These are phyloP conservation scores for Brachyrhaphis roseni DNA, from an alignment of 2,797 vertebrate species.

Conservation along the genomic window DNA sequence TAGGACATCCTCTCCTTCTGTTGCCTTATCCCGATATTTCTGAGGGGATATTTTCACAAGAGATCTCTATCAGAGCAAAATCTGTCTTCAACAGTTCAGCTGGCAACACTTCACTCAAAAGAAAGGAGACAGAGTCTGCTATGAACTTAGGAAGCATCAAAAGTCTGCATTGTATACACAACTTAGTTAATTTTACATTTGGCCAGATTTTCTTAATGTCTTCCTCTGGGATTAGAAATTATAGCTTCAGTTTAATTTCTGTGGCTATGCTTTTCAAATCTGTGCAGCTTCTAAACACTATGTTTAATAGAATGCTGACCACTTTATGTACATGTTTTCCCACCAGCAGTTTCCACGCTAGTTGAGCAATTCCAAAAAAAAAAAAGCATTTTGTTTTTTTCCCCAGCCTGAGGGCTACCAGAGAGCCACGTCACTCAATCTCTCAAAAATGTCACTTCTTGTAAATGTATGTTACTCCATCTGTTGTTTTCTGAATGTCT, in stretches of 20 bases:
- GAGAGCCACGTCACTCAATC: not conserved
- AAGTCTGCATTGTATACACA: conserved; percentile 3
- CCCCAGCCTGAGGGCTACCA: not conserved
- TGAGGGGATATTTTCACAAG: conserved; percentile 54
- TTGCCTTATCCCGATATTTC: conserved; percentile 76
- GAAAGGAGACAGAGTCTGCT: conserved; percentile 41
- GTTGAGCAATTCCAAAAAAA: not conserved
- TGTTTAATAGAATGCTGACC: not conserved
- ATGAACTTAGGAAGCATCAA: conserved; percentile 34
- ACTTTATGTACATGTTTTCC: not conserved
- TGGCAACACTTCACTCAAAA: conserved; percentile 71
- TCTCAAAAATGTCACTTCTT: not conserved
- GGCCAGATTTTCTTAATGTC: conserved; percentile 1
- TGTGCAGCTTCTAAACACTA: conserved; percentile 1
- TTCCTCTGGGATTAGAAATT: conserved; percentile 3
- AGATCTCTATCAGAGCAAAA: conserved; percentile 77
- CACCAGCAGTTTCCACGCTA: not conserved
- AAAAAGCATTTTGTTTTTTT: not conserved
- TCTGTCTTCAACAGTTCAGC: conserved; percentile 73
- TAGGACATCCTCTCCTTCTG: conserved; percentile 73
- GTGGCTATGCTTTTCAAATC: conserved; percentile 13
- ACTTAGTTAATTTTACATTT: conserved; percentile 25
- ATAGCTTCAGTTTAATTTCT: conserved; percentile 9
- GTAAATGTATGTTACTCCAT: not conserved
- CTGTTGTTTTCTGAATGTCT: not conserved